Conservation (phyloP, 2,797 vertebrate species). For the Thunnus albacares region DNA sequence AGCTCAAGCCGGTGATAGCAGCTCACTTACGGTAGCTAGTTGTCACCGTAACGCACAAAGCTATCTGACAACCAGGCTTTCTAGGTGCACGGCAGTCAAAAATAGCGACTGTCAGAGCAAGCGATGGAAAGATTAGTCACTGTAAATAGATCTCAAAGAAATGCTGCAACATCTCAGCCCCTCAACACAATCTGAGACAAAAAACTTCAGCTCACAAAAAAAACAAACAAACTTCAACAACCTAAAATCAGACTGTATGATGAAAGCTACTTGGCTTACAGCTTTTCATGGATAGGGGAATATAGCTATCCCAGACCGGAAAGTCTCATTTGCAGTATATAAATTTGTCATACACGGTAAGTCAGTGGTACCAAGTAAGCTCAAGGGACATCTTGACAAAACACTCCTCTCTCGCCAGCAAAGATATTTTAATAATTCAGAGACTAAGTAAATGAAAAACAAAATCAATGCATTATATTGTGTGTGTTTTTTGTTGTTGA, state of each 20-base stretch:
- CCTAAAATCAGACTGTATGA: background rate
- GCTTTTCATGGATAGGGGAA: background rate
- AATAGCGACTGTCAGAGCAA: background rate
- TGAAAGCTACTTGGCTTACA: background rate
- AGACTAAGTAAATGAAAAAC: background rate
- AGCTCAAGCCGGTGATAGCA: background rate
- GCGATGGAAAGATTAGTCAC: background rate
- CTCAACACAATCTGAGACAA: background rate
- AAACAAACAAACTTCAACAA: background rate
- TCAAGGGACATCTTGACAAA: constrained; percentile 4
- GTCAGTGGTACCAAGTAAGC: background rate
- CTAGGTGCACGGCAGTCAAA: background rate
- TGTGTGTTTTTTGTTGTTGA: too few species aligned
- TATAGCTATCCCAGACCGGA: background rate
- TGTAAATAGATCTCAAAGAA: background rate
- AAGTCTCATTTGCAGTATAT: background rate
- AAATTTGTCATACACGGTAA: too few species aligned
- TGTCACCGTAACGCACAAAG: background rate
- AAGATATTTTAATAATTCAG: background rate
- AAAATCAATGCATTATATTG: background rate
- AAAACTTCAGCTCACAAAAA: background rate
- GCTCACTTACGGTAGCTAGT: background rate
- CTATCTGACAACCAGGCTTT: background rate
- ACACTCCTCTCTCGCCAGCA: background rate
- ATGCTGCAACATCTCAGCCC: background rate